A percentile compares a stretch with the other conserved stretches of the same genome.
phyloP scores from a whole-genome alignment of 1,140 invertebrate species.

The Cotesia typhae region DNA sequence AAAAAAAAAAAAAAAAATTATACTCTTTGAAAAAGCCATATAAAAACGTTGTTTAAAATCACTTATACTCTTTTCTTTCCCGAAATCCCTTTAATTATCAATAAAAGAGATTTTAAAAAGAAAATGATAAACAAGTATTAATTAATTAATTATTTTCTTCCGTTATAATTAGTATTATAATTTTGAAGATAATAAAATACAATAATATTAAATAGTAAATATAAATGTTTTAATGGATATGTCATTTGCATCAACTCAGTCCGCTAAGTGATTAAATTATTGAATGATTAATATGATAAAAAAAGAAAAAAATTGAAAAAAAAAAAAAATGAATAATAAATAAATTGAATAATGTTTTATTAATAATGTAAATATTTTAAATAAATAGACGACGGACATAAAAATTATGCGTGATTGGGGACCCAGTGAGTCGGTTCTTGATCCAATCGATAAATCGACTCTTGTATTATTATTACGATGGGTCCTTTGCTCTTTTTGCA shows the following conservation, averaged over 20 bases:
- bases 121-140: neutral
- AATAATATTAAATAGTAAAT: slow-evolving; percentile 1
- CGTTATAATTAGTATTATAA: neutral
- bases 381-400: slow-evolving; percentile 52
- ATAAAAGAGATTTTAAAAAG: too few relatives aligned
- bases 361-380: slow-evolving; percentile 65
- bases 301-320: slow-evolving; percentile 37
- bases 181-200: slow-evolving; percentile 11
- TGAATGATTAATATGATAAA: slow-evolving; percentile 50
- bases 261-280: slow-evolving; percentile 51
- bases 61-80: neutral
- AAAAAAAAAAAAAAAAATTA: too few relatives aligned
- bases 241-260: slow-evolving; percentile 47
- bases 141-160: slow-evolving; percentile 1
- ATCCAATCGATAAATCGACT: slow-evolving; percentile 4
- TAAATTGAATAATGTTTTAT: slow-evolving; percentile 61
- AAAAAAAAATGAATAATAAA: slow-evolving; percentile 31
- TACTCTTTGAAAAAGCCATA: too few relatives aligned
- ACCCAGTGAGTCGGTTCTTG: neutral
- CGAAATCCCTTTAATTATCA: too few relatives aligned
- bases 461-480: slow-evolving; percentile 28
- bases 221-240: slow-evolving; percentile 3
- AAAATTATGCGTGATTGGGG: slow-evolving; percentile 27
- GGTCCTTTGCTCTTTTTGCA: slow-evolving; percentile 47
- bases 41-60: neutral